phyloP scores from a whole-genome alignment of 2,888 invertebrate genomes.

The Dicranocentrus wangi region DNA sequence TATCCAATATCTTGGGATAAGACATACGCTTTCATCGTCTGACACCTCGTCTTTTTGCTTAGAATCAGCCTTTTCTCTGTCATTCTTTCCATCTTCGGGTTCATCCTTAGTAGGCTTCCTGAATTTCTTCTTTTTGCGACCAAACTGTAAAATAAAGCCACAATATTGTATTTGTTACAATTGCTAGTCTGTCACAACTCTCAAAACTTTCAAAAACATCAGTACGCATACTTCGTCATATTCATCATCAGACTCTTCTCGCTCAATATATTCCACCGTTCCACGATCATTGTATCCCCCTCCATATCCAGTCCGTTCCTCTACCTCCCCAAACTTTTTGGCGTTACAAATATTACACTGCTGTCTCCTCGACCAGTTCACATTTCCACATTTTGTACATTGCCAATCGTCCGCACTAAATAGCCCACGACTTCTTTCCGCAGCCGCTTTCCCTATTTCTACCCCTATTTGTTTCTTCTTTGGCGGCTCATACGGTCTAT shows the following conservation, averaged over 20 bases:
- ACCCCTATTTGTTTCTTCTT: slow-evolving; percentile 90
- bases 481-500: slow-evolving; percentile 74
- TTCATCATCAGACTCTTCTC: slow-evolving; percentile 91
- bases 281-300: slow-evolving; percentile 96
- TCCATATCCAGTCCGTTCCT: slow-evolving; percentile 87
- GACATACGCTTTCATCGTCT: slow-evolving; percentile 42
- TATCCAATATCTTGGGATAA: not conserved
- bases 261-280: slow-evolving; percentile 93
- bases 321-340: slow-evolving; percentile 95
- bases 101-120: slow-evolving; percentile 72
- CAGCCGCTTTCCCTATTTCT: slow-evolving; percentile 98
- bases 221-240: slow-evolving; percentile 86
- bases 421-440: slow-evolving; percentile 97
- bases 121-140: slow-evolving; percentile 77
- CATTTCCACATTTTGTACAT: slow-evolving; percentile 99
- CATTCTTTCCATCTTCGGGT: slow-evolving; percentile 29
- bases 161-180: not conserved
- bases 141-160: slow-evolving; percentile 75
- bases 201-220: slow-evolving; percentile 2
- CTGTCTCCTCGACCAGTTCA: slow-evolving; percentile 97
- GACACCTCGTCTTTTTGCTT: slow-evolving; percentile 28
- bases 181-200: not conserved
- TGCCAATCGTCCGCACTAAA: slow-evolving; percentile 99
- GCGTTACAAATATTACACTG: slow-evolving; percentile 99
- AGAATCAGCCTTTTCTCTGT: slow-evolving; percentile 42